These are phyloP conservation scores for Oreortyx pictus DNA, from an alignment of 2,797 vertebrate species.

Conservation along the genomic window DNA sequence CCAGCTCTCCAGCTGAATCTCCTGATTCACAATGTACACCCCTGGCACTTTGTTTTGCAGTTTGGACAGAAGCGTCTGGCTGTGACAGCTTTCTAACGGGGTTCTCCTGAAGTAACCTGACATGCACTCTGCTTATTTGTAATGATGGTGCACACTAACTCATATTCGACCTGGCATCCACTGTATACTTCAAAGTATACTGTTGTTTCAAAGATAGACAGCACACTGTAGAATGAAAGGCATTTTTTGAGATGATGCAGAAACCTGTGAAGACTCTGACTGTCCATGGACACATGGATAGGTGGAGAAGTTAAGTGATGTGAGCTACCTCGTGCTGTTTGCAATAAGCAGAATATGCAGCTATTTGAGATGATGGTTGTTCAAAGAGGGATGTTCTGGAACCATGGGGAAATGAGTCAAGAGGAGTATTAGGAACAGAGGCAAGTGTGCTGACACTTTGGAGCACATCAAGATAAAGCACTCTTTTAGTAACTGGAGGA, in stretches of 20 bases:
- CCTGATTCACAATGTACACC: background rate
- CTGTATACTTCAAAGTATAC: background rate
- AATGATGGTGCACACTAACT: background rate
- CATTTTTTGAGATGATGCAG: background rate
- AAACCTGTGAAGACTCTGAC: background rate
- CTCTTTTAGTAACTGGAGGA: background rate
- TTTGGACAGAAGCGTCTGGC: background rate
- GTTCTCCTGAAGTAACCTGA: background rate
- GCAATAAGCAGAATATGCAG: background rate
- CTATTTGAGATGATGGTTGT: background rate
- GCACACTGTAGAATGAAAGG: background rate
- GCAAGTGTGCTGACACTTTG: background rate
- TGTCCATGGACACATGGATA: background rate
- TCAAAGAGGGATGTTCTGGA: background rate
- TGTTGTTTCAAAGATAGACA: background rate
- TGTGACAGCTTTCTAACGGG: background rate
- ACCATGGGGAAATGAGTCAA: background rate
- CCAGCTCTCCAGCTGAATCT: background rate
- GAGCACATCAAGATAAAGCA: background rate
- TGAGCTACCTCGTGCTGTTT: background rate
- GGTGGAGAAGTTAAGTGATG: background rate
- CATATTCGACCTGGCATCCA: background rate
- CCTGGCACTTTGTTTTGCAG: background rate
- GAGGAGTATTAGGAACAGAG: background rate
- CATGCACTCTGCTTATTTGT: background rate